Evolutionary conservation across 2,113 vertebrate genomes (phyloP), one percentile per base, ranked within the genome.

Genomic region (Ceratotherium simum): DNA sequence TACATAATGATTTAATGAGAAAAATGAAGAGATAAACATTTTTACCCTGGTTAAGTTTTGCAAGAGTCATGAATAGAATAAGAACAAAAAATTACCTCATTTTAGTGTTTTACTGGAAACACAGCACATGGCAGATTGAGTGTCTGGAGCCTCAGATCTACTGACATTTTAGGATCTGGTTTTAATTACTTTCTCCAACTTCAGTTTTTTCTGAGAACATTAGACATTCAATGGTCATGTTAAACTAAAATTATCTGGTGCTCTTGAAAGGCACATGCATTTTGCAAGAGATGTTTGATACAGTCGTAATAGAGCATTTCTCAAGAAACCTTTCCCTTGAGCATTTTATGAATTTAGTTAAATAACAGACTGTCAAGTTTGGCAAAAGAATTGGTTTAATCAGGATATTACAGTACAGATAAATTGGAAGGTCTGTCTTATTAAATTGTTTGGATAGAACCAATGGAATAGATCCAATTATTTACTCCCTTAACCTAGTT

Each of bases 61-160:
- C 51, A 96, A 89, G 90, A 95, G 46, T 95, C 46, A 42, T 90
- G 87, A 94, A 97, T 70, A 76, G 89, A 93, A 70, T 56, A 96
- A 83, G 56, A 85, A 73, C 91, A 72, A 96, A 80, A 93, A 31
- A 93, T 89, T 89, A 96, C 96, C 95, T 98, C 27, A 96, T 90
- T 97, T 96, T 89, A 67, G 29, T 48, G 70, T 97, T 98, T 98
- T 95, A 81, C 87, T 97, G 96, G 96, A 97, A 97, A 90, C 70
- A 91, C 70, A 92, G 78, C 70, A 94, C 65, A 54, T 42, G 42
- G 42, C n/a, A 92, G 76, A 75, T 82, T 62, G 33, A 23, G 13
- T 69, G 54, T 92, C 90, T 95, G 25, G 13, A 91, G 21, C n/a
- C 67, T 96, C 23, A 96, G 87, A 96, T 93, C 54, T 96, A 93